Base-by-base conservation (phyloP, 1,140 invertebrate genomes). In the Helicoverpa zea region DNA sequence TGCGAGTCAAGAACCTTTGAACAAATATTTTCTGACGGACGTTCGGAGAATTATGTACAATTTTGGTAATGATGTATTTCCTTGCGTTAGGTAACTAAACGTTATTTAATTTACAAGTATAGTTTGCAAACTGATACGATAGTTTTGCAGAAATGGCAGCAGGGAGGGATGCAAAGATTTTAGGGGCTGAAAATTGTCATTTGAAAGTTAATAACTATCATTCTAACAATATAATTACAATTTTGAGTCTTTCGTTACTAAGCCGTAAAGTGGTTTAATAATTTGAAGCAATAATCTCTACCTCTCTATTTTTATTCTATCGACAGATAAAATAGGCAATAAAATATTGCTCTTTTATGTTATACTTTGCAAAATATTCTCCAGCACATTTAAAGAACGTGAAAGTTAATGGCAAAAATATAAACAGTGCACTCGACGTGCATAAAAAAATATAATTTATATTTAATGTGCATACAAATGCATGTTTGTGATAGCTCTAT, bases 401-500 rank as follows among this genome's bases (percentile, higher is more conserved):
- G 66, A 68, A 68, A 68, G 66, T 68, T 47, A 49, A 23, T 49
- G n/a, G 3, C 14, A 14, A 35, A 35, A 35, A 35, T 35, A 14
- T 18, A 11, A 16, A 43, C n/a, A 64, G 11, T 68, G 16, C 66
- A 68, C 16, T 52, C 0, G 18, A 16, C 51, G 47, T 29, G 14
- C 11, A 12, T 51, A 35, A 9, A 64, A 47, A 64, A 64, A 16
- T 43, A 18, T 64, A 14, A 64, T 43, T 18, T 16, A 3, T 66
- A 47, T 49, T 66, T 12, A 18, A 47, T 49, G 63, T 66, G 63
- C 63, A 66, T 66, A 66, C 63, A 66, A 66, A 66, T 66, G n/a
- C 63, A 66, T 18, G 18, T 59, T 59, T 29, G 16, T 47, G 61
- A 47, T 43, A 47, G 61, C 61, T 43, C 9, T 10, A 64, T 35